Base-by-base conservation (phyloP, 2,113 vertebrate species). In the Macaca fascicularis region DNA sequence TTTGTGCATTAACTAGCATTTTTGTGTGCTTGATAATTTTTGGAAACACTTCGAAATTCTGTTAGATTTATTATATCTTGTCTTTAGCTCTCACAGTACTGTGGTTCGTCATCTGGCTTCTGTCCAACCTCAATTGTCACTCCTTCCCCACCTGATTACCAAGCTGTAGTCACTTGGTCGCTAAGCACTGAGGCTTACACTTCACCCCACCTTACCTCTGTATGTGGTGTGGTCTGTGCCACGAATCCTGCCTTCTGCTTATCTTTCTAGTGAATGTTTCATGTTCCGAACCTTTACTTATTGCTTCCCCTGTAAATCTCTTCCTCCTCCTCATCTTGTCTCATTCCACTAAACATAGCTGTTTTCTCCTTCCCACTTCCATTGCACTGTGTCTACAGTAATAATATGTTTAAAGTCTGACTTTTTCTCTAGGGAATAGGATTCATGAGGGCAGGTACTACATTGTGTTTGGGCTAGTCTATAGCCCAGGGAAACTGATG, bases 21-120 rank as follows among this genome's bases (percentile, higher is more conserved):
- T 95, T 50, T 81, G 25, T 88, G 43, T 93, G 84, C 95, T 94
- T 96, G 87, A 88, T 84, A 81, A 97, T 88, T 97, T 94, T 94
- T 97, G 97, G 97, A 98, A 98, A 89, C 4, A 72, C n/a, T 40
- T 97, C 96, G 90, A 81, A 80, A 92, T 92, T 89, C 75, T 84
- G 38, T 96, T 81, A 94, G 92, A 87, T 89, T 92, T 94, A 75
- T 85, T 97, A 64, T 94, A 95, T 81, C 92, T 97, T 94, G 82
- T 95, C 92, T 92, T 97, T 92, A 95, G 90, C 52, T 93, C 67
- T 92, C 61, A 52, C 87, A 95, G 50, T 64, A 40, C 78, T 95
- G 93, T 90, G 61, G 52, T 86, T 95, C 8, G 0, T 95, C 80
- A 93, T 76, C 38, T 87, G 83, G 96, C 75, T 67, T 38, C 87